Percentiles rank a stretch among this genome's conserved stretches.
Conservation (phyloP, 2,888 invertebrate species). For the Conops quadrifasciatus region DNA sequence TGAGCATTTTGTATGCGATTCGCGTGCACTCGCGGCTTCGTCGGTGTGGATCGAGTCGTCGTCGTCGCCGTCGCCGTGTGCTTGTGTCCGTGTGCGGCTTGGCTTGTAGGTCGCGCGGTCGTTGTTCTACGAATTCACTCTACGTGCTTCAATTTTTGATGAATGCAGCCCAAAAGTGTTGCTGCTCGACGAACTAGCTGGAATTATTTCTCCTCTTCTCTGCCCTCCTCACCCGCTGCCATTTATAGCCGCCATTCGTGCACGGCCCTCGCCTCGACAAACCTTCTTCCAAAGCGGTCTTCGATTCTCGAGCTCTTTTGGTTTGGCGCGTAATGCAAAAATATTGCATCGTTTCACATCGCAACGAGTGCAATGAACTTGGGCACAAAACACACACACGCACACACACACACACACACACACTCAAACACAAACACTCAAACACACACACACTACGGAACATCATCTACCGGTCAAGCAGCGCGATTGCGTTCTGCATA, state of each 20-base stretch:
- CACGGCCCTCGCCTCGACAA: neutral
- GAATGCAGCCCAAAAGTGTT: constrained; percentile 12
- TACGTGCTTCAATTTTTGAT: constrained; percentile 33
- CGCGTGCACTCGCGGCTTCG: constrained; percentile 12
- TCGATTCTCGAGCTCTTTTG: too few species aligned
- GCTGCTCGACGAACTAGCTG: neutral
- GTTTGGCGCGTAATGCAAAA: neutral
- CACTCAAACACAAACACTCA: neutral
- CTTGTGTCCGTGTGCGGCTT: neutral
- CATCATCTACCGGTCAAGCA: neutral
- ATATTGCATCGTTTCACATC: neutral
- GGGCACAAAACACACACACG: neutral
- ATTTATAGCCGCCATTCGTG: neutral
- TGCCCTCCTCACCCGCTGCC: too few species aligned
- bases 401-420: neutral
- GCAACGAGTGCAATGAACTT: constrained; percentile 26
- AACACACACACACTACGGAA: neutral
- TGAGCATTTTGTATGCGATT: constrained; percentile 1
- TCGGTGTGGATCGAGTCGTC: neutral
- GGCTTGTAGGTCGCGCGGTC: constrained; percentile 35
- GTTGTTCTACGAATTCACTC: constrained; percentile 35
- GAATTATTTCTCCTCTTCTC: neutral
- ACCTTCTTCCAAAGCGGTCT: too few species aligned
- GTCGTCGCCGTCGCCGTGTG: constrained; percentile 26
- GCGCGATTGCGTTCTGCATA: constrained; percentile 22